Percentiles rank a stretch among this genome's conserved stretches.
Conservation (phyloP, 2,113 vertebrate genomes). For the Tricholaema leucomelas region DNA sequence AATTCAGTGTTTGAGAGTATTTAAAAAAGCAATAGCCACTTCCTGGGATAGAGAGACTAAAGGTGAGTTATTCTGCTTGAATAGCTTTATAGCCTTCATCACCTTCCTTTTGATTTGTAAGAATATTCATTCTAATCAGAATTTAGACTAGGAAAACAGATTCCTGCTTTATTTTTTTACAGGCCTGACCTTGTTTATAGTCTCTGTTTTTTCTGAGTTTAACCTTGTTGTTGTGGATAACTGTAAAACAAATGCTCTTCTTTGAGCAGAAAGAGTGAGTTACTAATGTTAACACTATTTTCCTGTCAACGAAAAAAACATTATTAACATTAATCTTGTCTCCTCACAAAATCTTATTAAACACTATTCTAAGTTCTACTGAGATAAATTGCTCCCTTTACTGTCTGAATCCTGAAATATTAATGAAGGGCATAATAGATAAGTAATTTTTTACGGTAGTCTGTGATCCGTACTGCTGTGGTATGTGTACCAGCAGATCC, state of each 20-base stretch:
- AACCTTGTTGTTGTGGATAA: constrained; percentile 31
- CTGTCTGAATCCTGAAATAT: constrained; percentile 46
- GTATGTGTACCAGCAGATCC: not conserved
- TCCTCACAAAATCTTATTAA: constrained; percentile 36
- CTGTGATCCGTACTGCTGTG: not conserved
- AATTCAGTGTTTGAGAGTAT: not conserved
- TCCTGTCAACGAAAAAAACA: constrained; percentile 32
- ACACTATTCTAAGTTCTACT: not conserved
- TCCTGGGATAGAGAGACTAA: not conserved
- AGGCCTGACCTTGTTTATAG: constrained; percentile 51
- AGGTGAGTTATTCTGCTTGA: constrained; percentile 52
- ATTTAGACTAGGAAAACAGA: constrained; percentile 37
- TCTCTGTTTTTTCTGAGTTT: not conserved
- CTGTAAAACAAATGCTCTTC: constrained; percentile 32
- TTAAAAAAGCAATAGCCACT: not conserved
- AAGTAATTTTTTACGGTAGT: constrained; percentile 10
- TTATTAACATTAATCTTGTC: constrained; percentile 55
- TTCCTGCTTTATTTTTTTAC: constrained; percentile 25
- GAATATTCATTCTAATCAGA: constrained; percentile 46
- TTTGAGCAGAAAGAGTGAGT: not conserved
- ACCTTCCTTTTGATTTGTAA: constrained; percentile 27
- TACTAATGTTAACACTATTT: constrained; percentile 20
- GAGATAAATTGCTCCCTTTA: constrained; percentile 39
- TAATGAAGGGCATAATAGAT: constrained; percentile 40
- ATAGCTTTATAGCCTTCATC: constrained; percentile 39